A percentile compares a stretch with the other conserved stretches of the same genome.
Conservation (phyloP, 2,797 vertebrate species). For the Pantherophis alleghaniensis region DNA sequence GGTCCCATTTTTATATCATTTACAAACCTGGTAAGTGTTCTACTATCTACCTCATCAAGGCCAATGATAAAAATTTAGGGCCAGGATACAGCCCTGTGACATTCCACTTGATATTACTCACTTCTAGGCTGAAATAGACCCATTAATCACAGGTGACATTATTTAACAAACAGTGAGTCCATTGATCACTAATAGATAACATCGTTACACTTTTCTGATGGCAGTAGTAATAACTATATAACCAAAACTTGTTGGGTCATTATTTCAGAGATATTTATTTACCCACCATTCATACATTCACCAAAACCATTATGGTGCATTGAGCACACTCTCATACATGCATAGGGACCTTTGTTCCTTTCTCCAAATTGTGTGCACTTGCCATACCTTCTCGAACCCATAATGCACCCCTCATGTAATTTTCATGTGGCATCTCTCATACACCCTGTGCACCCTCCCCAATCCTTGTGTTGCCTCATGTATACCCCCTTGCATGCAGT, state of each 20-base stretch:
- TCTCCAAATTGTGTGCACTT: not conserved
- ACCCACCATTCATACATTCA: not conserved
- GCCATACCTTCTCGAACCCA: not conserved
- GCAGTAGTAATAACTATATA: not conserved
- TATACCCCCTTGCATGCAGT: not conserved
- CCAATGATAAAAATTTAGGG: not conserved
- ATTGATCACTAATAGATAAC: not conserved
- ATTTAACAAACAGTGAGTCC: not conserved
- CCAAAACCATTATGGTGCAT: not conserved
- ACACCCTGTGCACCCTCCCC: not conserved
- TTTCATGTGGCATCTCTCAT: not conserved
- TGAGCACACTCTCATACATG: not conserved
- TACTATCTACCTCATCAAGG: not conserved
- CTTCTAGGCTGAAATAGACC: not conserved
- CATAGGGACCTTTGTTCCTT: not conserved
- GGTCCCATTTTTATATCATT: not conserved
- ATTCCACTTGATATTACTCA: not conserved
- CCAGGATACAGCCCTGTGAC: not conserved
- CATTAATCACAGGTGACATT: not conserved
- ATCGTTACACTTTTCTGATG: not conserved
- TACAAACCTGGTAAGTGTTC: not conserved
- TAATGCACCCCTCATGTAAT: not conserved
- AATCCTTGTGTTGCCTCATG: not conserved
- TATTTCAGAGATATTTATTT: not conserved
- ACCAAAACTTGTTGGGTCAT: not conserved